Evolutionary conservation across 2,888 invertebrate genomes (phyloP).

Genomic region (Dermolepida albohirtum): DNA sequence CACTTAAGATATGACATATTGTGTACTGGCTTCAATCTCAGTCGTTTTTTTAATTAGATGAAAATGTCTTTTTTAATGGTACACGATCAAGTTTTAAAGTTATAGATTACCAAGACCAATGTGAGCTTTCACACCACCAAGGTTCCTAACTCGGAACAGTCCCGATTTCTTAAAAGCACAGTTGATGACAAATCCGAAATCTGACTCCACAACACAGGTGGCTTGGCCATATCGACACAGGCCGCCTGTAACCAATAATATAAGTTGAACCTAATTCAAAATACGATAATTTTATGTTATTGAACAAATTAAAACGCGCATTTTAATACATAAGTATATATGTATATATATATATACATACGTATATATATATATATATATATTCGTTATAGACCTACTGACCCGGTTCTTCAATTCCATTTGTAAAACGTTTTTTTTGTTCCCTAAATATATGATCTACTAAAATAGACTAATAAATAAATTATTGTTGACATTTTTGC

Average conservation of each 20-base stretch:
- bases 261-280: conserved; percentile 36
- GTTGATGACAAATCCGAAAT: conserved; percentile 90
- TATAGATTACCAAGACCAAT: conserved; percentile 84
- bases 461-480: no score
- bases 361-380: not conserved
- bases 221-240: conserved; percentile 74
- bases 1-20: not conserved
- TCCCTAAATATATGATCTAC: no score
- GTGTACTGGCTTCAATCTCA: not conserved
- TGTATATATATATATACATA: not conserved
- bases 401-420: conserved; percentile 32
- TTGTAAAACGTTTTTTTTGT: conserved; percentile 12
- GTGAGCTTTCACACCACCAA: conserved; percentile 91
- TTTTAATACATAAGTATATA: no score
- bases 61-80: conserved; percentile 2
- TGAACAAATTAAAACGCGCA: conserved; percentile 7
- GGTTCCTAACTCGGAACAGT: conserved; percentile 89
- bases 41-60: conserved; percentile 13
- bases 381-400: conserved; percentile 31
- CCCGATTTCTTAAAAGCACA: conserved; percentile 94
- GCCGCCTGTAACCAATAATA: conserved; percentile 69
- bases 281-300: conserved; percentile 14
- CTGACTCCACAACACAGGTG: conserved; percentile 89
- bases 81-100: conserved; percentile 35
- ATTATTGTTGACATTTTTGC: no score